A percentile compares a stretch with the other conserved stretches of the same genome.
phyloP scores from a whole-genome alignment of 2,797 vertebrate genomes.

The Sebastes oblongus region DNA sequence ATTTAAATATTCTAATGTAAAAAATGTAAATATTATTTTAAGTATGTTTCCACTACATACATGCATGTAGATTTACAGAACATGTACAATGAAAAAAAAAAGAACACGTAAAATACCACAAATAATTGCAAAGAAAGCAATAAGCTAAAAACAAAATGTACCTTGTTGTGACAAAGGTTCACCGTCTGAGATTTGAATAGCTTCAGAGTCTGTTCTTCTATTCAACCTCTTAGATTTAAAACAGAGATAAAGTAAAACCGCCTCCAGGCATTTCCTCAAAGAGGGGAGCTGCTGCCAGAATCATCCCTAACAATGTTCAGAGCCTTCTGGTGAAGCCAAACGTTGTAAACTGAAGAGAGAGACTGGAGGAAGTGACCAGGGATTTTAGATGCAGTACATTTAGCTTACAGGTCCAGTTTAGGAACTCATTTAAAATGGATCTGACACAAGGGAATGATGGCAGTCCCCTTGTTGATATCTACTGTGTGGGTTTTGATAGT shows the following conservation, averaged over 20 bases:
- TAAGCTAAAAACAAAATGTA: not conserved
- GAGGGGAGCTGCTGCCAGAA: not conserved
- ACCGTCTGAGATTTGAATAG: not conserved
- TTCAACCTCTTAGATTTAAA: not conserved
- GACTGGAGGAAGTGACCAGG: not conserved
- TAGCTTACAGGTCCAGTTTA: not conserved
- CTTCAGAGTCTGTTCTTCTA: not conserved
- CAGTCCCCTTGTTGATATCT: not conserved
- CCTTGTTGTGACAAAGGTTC: not conserved
- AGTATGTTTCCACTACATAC: not conserved
- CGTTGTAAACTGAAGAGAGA: not conserved
- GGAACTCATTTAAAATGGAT: not conserved
- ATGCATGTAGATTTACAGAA: not conserved
- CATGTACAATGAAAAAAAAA: not conserved
- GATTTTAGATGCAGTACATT: not conserved
- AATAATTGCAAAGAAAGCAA: not conserved
- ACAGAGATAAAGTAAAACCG: no score
- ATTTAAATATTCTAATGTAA: not conserved
- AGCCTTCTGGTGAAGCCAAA: not conserved
- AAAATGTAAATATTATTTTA: not conserved
- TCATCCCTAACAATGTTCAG: not conserved
- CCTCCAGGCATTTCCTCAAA: not conserved
- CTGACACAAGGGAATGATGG: not conserved
- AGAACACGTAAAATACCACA: not conserved
- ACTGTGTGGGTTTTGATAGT: not conserved